Conservation (phyloP, 2,888 invertebrate species). For the Brenthis ino region DNA sequence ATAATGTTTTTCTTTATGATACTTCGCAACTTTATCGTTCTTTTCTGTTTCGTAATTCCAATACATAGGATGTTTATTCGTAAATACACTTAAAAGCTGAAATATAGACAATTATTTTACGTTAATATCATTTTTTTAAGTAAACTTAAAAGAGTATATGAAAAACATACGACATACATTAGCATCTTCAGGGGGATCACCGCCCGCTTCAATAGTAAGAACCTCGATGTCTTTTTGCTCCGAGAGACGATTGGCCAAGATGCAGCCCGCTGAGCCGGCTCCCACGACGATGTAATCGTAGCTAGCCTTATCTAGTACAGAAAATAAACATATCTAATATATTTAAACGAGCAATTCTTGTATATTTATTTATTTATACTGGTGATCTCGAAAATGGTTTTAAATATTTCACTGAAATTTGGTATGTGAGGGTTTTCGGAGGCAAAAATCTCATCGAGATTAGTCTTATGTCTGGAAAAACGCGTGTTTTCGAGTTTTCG, state of each 20-base stretch:
- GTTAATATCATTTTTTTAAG: too few species aligned
- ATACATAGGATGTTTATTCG: constrained; percentile 24
- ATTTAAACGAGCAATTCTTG: too few species aligned
- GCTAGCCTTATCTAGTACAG: constrained; percentile 13
- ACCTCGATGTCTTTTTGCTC: constrained; percentile 41
- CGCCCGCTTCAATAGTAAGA: constrained; percentile 50
- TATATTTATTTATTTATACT: too few species aligned
- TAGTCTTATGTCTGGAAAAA: too few species aligned
- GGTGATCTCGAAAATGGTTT: too few species aligned
- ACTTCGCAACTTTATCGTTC: constrained; percentile 66
- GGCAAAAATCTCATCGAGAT: too few species aligned
- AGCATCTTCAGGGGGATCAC: constrained; percentile 46
- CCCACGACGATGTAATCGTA: constrained; percentile 50
- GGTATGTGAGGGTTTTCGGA: too few species aligned
- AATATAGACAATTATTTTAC: neutral
- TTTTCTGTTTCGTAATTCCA: constrained; percentile 31
- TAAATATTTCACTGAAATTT: too few species aligned
- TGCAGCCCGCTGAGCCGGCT: constrained; percentile 48
- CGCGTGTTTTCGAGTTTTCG: too few species aligned
- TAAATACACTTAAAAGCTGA: constrained; percentile 27
- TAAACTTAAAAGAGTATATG: too few species aligned
- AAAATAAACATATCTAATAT: too few species aligned
- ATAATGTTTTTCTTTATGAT: constrained; percentile 51
- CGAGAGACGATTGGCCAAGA: constrained; percentile 47
- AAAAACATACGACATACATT: constrained; percentile 40